Conservation (phyloP, 2,888 invertebrate species). For the Eucera pruinosa region DNA sequence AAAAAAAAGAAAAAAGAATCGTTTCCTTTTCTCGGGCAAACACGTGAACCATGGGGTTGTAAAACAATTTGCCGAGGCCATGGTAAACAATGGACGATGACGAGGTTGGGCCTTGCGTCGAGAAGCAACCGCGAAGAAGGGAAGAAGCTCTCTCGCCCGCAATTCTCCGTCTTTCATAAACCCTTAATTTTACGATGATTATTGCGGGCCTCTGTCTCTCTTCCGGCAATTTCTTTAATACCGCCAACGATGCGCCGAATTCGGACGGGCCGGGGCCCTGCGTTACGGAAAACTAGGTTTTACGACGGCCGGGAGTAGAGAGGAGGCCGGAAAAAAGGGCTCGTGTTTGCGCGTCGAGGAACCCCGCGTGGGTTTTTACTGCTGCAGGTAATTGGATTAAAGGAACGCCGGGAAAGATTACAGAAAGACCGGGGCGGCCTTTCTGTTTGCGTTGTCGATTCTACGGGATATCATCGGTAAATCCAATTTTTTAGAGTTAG, state of each 20-base stretch:
- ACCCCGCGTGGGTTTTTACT: conserved; percentile 33
- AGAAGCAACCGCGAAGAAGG: neutral
- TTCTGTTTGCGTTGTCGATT: conserved; percentile 39
- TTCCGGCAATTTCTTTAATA: conserved; percentile 69
- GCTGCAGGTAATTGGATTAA: conserved; percentile 61
- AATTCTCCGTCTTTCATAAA: conserved; percentile 55
- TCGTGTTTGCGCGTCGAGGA: conserved; percentile 9
- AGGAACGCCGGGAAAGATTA: conserved; percentile 27
- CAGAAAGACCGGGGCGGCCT: neutral
- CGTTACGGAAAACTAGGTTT: conserved; percentile 68
- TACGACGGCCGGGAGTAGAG: conserved; percentile 42
- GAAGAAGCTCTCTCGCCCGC: neutral
- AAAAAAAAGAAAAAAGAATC: conserved; percentile 12
- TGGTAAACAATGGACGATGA: conserved; percentile 79
- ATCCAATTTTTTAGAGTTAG: conserved; percentile 48
- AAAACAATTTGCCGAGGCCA: conserved; percentile 75
- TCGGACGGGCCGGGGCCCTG: conserved; percentile 43
- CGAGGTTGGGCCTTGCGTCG: conserved; percentile 41
- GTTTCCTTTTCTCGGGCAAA: conserved; percentile 40
- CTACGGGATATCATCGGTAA: conserved; percentile 31
- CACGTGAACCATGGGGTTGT: conserved; percentile 56
- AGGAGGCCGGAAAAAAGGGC: conserved; percentile 25
- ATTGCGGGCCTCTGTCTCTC: conserved; percentile 56
- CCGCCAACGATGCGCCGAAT: conserved; percentile 65
- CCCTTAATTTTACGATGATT: conserved; percentile 78